Conservation (phyloP, 2,113 vertebrate species). For the Syrrhaptes paradoxus region DNA sequence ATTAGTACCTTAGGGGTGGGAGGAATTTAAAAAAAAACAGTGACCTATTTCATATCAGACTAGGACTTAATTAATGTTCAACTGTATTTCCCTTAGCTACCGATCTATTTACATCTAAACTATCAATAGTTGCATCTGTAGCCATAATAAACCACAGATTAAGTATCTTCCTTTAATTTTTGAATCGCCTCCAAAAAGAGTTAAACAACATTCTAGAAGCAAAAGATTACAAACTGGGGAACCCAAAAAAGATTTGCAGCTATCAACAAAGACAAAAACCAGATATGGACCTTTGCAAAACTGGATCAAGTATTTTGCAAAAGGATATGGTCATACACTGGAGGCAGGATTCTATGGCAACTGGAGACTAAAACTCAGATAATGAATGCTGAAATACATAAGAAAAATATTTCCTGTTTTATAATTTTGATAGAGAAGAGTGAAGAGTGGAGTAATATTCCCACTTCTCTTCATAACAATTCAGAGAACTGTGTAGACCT, state of each 20-base stretch:
- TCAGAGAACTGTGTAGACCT: background rate
- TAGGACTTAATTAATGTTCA: background rate
- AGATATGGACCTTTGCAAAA: background rate
- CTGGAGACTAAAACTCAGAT: background rate
- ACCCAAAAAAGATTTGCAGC: background rate
- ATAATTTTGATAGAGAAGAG: background rate
- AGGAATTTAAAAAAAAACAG: background rate
- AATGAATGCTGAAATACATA: background rate
- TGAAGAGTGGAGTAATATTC: background rate
- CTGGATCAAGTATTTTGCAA: constrained; percentile 1
- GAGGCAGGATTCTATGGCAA: background rate
- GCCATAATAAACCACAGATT: background rate
- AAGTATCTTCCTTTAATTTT: background rate
- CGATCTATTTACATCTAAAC: background rate
- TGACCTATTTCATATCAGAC: background rate
- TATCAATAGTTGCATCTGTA: background rate
- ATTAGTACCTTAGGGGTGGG: background rate
- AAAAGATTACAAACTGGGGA: background rate
- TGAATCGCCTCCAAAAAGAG: background rate
- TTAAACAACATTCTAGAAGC: background rate
- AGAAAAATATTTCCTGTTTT: background rate
- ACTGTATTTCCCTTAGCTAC: background rate
- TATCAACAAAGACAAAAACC: background rate
- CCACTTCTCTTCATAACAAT: background rate
- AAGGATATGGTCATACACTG: background rate